Percentiles rank a stretch among this genome's conserved stretches.
Conservation (phyloP, 2,797 vertebrate species). For the Coracias cyanogaster region DNA sequence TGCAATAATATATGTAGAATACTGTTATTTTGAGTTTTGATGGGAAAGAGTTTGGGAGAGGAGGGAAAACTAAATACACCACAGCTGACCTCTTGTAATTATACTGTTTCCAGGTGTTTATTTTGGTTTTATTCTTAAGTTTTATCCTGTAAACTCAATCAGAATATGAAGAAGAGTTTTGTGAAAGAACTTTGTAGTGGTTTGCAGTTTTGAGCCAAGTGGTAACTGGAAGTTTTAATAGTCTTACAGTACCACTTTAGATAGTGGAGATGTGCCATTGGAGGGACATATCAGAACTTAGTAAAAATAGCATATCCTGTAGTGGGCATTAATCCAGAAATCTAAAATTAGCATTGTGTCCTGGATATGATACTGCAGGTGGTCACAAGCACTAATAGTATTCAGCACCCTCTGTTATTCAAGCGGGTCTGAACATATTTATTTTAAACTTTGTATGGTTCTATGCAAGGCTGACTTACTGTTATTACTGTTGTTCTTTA, state of each 20-base stretch:
- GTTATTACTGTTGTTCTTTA: not conserved
- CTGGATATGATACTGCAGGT: not conserved
- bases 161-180: not conserved
- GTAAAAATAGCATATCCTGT: constrained; percentile 20
- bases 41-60: not conserved
- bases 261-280: not conserved
- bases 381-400: not conserved
- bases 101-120: not conserved
- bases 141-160: not conserved
- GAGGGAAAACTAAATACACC: not conserved
- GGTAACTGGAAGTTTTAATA: not conserved
- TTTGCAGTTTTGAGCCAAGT: not conserved
- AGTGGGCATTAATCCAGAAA: constrained; percentile 34
- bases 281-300: constrained; percentile 27
- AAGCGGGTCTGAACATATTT: not conserved
- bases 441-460: not conserved
- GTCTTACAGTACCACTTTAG: not conserved
- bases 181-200: not conserved
- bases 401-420: not conserved
- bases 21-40: not conserved
- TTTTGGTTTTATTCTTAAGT: not conserved
- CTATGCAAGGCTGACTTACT: not conserved
- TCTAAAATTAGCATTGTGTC: constrained; percentile 58
- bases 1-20: not conserved
- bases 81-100: not conserved